Conservation (phyloP, 2,888 invertebrate genomes). For the Bugulina stolonifera region DNA sequence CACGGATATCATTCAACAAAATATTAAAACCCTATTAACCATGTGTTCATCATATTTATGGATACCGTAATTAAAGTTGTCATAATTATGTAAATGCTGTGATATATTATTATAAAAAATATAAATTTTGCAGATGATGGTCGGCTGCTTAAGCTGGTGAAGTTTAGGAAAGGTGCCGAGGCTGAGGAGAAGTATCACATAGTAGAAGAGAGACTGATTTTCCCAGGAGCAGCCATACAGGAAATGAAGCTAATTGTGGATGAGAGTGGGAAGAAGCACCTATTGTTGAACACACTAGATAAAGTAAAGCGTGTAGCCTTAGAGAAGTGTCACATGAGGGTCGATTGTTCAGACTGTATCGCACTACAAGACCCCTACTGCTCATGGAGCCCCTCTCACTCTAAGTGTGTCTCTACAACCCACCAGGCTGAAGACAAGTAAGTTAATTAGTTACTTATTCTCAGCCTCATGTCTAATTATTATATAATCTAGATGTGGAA, state of each 20-base stretch:
- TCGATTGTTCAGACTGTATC: neutral
- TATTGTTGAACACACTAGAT: neutral
- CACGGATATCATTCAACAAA: neutral
- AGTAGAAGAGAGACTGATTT: neutral
- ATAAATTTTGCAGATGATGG: constrained; percentile 1
- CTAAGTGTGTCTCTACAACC: constrained; percentile 23
- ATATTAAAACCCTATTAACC: neutral
- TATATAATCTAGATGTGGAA: no score
- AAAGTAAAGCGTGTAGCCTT: neutral
- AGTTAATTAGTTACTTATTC: neutral
- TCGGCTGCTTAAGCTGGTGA: constrained; percentile 10
- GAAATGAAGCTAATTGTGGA: constrained; percentile 7
- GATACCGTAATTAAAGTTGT: neutral
- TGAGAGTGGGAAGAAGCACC: constrained; percentile 3
- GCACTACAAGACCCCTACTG: constrained; percentile 10
- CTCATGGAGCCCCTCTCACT: neutral
- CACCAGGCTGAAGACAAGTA: constrained; percentile 5
- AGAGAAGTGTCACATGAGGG: constrained; percentile 15
- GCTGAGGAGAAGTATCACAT: neutral
- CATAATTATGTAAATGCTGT: neutral
- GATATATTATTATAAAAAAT: neutral
- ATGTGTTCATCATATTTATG: neutral
- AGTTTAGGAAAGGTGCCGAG: neutral
- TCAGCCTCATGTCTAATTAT: no score
- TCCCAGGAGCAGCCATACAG: neutral